Conservation (phyloP, 1,140 invertebrate species). For the Leptestheria dahalacensis region DNA sequence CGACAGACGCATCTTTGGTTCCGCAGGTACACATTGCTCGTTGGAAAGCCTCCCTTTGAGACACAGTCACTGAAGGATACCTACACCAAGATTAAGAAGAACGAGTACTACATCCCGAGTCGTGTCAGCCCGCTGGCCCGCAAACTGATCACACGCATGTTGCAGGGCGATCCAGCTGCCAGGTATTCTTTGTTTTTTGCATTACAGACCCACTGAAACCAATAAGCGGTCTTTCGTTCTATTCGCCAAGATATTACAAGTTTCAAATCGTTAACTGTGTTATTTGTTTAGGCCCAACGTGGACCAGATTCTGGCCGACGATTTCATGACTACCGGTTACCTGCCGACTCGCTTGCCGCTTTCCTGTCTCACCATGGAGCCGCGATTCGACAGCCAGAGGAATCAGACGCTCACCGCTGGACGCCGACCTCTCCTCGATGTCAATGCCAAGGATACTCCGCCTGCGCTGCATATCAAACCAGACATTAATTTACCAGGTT, state of each 20-base stretch:
- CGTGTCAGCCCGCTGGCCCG: slow-evolving; percentile 32
- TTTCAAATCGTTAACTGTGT: neutral
- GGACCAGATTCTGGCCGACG: slow-evolving; percentile 35
- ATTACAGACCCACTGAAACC: too few species aligned
- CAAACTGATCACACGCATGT: slow-evolving; percentile 36
- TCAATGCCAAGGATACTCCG: slow-evolving; percentile 31
- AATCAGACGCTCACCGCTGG: slow-evolving; percentile 25
- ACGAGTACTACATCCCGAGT: slow-evolving; percentile 42
- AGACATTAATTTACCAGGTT: neutral
- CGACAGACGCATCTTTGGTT: neutral
- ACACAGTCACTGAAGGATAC: slow-evolving; percentile 44
- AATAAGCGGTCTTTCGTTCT: neutral
- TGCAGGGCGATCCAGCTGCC: slow-evolving; percentile 37
- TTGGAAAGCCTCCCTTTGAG: slow-evolving; percentile 52
- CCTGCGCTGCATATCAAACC: neutral
- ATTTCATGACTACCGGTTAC: slow-evolving; percentile 44
- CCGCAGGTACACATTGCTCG: slow-evolving; percentile 40
- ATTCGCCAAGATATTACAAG: neutral
- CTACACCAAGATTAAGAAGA: slow-evolving; percentile 42
- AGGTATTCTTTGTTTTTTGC: slow-evolving; percentile 21
- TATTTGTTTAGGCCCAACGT: slow-evolving; percentile 32
- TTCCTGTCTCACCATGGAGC: slow-evolving; percentile 82
- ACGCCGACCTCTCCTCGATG: slow-evolving; percentile 47
- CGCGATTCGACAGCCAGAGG: slow-evolving; percentile 48
- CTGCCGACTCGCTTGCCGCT: slow-evolving; percentile 64